Percentiles rank a stretch among this genome's conserved stretches.
Evolutionary conservation across 2,797 vertebrate genomes (phyloP).

Genomic region (Protonibea diacanthus): DNA sequence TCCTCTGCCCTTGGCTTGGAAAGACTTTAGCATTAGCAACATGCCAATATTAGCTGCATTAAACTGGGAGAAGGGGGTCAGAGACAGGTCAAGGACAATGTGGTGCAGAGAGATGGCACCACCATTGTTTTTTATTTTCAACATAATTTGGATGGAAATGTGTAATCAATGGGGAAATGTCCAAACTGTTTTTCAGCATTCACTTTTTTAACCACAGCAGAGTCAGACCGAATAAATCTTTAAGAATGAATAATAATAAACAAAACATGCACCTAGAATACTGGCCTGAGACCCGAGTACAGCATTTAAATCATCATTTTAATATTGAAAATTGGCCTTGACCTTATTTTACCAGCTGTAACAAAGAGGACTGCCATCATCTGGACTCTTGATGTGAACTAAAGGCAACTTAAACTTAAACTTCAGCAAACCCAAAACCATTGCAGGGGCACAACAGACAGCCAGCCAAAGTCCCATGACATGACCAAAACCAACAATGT

Average conservation of each 20-base stretch:
- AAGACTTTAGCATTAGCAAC: neutral
- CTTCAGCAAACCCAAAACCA: too few species aligned
- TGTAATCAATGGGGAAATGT: neutral
- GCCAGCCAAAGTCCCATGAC: neutral
- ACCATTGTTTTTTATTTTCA: neutral
- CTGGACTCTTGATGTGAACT: too few species aligned
- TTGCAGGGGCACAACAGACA: constrained; percentile 17
- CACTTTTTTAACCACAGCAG: neutral
- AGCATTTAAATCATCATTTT: neutral
- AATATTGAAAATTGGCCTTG: constrained; percentile 27
- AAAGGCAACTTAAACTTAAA: too few species aligned
- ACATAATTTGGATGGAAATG: neutral
- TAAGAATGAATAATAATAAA: neutral
- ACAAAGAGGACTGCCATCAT: neutral
- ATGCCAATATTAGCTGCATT: constrained; percentile 7
- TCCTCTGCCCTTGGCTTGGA: constrained; percentile 41
- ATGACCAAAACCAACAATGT: too few species aligned
- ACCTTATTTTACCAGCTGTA: neutral
- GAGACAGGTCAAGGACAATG: constrained; percentile 1
- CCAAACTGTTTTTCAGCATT: neutral
- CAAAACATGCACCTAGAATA: neutral
- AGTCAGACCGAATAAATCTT: neutral
- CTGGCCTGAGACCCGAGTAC: neutral
- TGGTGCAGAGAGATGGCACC: neutral
- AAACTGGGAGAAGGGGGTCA: neutral